Evolutionary conservation across 2,888 invertebrate species (phyloP), one percentile per base, ranked within the genome.

Genomic region (Agrochola circellaris): DNA sequence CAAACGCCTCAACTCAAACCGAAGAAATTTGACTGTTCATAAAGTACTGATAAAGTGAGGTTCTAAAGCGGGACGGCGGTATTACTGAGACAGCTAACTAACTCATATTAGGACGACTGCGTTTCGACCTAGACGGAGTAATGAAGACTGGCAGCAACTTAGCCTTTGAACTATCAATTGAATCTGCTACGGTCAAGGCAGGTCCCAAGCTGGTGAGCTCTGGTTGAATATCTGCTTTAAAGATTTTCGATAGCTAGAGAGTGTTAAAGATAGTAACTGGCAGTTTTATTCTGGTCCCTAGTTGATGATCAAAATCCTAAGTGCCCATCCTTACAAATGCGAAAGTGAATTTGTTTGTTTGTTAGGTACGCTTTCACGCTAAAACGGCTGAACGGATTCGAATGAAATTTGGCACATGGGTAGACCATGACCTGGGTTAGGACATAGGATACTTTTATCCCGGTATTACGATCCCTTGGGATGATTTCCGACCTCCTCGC

Each of bases 141-240:
- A 81, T 67, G 66, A 78, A 83, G 73, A 72, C 54, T 64, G 72
- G 58, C 64, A 67, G 15, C 58, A 79, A 82, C 65, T 71, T 69
- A 70, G 69, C n/a, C 58, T 80, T 73, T 61, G 48, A 76, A 73
- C 78, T 75, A 78, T 58, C 78, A 81, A 81, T 78, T 75, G 64
- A 73, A 75, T 81, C 73, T 70, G 9, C 56, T 68, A 48, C 51
- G 72, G 82, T 82, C 82, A 77, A 77, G 48, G 2, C n/a, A 72
- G 54, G 23, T 51, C 30, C 61, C 38, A 54, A 76, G 58, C 76
- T 71, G 58, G 23, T 58, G 20, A 30, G 15, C 11, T 9, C n/a
- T 30, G 42, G 34, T 51, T 51, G 20, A 9, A 51, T 56, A 34
- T 56, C 13, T 17, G n/a, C 54, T 42, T 54, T 66, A 20, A 17